Base-by-base conservation (phyloP, 2,888 invertebrate species). In the Tenodera sinensis region DNA sequence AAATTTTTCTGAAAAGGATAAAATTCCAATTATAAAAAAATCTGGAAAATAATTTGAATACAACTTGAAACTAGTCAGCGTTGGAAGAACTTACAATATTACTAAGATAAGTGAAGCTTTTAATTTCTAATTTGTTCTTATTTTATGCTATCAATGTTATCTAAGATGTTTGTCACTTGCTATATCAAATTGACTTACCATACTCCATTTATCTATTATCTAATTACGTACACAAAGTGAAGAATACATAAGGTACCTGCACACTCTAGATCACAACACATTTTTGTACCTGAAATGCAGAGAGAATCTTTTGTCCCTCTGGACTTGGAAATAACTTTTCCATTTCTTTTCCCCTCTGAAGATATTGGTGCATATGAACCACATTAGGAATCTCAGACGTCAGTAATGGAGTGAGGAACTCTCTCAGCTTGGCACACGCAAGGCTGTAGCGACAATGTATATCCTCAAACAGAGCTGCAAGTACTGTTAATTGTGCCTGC, bases 341-440 rank as follows among this genome's bases (percentile, higher is more conserved):
- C 91, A 95, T 95, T 91, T 95, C 96, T 92, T 94, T 94, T 88
- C 93, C 93, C 89, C 93, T 93, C 91, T 93, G 94, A 91, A 98
- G 95, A 92, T 97, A 98, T 34, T 97, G 96, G 92, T 97, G 96
- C 95, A 97, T 96, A 93, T 97, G 98, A 28, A 96, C 96, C 0
- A 97, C 96, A 92, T 97, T 97, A 0, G 97, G 96, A 90, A 97
- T 96, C 93, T 97, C 97, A n/a, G 97, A 95, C 90, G 96, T 96
- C 84, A 97, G 93, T 92, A 97, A 95, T 0, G 97, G 97, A 91
- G 96, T 96, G 2, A 98, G 93, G 25, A 98, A 94, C 91, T 97
- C 96, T 93, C 97, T 96, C 84, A 98, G 94, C 93, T 98, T 97
- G 86, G 97, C 97, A 90, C 97, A 97, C 1, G 98, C 97, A 91